phyloP scores from a whole-genome alignment of 1,140 invertebrate species.

The Sarcophaga peregrina region DNA sequence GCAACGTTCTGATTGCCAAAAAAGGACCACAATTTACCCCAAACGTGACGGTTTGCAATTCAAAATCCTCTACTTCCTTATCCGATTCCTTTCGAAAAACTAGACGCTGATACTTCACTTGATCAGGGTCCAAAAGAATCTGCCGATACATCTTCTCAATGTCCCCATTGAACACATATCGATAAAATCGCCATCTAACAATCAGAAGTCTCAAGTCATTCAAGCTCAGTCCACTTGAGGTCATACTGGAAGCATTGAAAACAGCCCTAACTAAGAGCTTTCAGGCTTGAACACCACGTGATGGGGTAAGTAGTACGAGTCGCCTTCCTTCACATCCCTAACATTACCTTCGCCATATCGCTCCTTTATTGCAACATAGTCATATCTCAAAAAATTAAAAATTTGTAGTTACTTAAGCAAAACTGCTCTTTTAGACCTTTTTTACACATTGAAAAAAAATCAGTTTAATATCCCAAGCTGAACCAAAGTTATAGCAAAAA shows the following conservation, averaged over 20 bases:
- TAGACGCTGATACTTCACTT: not conserved
- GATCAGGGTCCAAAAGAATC: not conserved
- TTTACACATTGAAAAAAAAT: too few species aligned
- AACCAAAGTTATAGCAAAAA: too few species aligned
- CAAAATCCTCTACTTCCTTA: not conserved
- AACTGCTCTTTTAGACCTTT: too few species aligned
- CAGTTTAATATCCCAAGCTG: too few species aligned
- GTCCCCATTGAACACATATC: too few species aligned
- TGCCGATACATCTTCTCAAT: too few species aligned
- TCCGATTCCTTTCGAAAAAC: too few species aligned
- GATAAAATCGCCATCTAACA: too few species aligned
- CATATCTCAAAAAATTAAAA: too few species aligned
- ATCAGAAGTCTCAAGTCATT: not conserved
- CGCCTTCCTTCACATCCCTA: too few species aligned
- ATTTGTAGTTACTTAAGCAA: too few species aligned
- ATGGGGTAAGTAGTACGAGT: conserved; percentile 55
- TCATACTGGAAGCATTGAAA: not conserved
- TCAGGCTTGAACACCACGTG: conserved; percentile 50
- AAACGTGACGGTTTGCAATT: not conserved
- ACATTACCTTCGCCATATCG: not conserved
- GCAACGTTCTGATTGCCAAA: not conserved
- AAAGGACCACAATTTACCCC: not conserved
- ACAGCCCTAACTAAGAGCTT: conserved; percentile 1
- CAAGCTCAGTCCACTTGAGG: not conserved
- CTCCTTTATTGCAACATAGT: not conserved